Conservation (phyloP, 2,113 vertebrate genomes). For the Callocephalon fimbriatum region DNA sequence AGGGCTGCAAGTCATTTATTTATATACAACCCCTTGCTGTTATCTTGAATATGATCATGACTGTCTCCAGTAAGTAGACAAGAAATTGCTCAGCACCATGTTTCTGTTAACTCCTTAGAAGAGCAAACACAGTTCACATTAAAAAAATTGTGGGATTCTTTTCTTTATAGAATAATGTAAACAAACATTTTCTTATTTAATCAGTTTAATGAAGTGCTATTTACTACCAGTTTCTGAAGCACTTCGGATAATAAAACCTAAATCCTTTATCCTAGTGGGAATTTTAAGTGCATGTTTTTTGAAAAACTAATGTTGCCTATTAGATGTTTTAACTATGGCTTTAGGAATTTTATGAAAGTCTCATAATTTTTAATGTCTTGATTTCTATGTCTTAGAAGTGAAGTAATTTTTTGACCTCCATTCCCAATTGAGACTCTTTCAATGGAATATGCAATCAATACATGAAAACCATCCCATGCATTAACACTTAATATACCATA, state of each 20-base stretch:
- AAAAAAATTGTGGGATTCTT: neutral
- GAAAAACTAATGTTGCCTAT: neutral
- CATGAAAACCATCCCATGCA: neutral
- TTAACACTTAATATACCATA: neutral
- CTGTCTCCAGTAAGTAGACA: neutral
- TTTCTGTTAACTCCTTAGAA: neutral
- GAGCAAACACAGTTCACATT: neutral
- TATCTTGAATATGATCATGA: neutral
- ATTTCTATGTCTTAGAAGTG: neutral
- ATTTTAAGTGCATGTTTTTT: neutral
- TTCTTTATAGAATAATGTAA: neutral
- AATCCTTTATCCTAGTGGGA: neutral
- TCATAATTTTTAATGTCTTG: neutral
- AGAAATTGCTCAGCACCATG: neutral
- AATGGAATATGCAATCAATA: neutral
- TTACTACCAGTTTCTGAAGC: slow-evolving; percentile 18
- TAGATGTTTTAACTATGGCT: slow-evolving; percentile 25
- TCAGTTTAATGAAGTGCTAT: slow-evolving; percentile 36
- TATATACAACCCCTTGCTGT: neutral
- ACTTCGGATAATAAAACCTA: slow-evolving; percentile 28
- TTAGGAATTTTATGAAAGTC: neutral
- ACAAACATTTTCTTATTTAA: slow-evolving; percentile 18
- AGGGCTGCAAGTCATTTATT: neutral
- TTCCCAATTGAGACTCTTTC: neutral
- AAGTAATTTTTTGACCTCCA: neutral